Conservation (phyloP, 2,113 vertebrate species). For the Piprites chloris region DNA sequence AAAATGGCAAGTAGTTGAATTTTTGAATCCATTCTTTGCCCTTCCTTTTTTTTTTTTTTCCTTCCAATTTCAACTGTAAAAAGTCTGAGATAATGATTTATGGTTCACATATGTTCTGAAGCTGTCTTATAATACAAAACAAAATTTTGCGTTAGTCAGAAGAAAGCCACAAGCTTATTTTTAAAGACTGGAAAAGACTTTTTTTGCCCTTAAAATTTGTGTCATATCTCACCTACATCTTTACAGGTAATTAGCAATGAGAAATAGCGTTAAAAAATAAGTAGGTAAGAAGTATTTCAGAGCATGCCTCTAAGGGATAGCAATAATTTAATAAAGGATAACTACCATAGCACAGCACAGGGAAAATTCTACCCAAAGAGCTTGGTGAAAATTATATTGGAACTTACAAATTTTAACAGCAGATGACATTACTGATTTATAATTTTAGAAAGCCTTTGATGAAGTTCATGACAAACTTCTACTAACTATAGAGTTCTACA, state of each 20-base stretch:
- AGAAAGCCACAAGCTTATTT: not conserved
- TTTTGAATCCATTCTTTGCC: not conserved
- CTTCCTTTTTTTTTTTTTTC: not conserved
- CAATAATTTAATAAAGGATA: slow-evolving; percentile 64
- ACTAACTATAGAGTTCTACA: slow-evolving; percentile 13
- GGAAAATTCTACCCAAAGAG: slow-evolving; percentile 11
- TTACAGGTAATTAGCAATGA: slow-evolving; percentile 59
- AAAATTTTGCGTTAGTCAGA: not conserved
- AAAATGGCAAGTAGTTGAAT: not conserved
- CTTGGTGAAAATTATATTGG: slow-evolving; percentile 53
- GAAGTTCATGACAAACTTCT: slow-evolving; percentile 54
- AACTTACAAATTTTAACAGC: slow-evolving; percentile 47
- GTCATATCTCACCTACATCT: slow-evolving; percentile 16
- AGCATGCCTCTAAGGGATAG: slow-evolving; percentile 46
- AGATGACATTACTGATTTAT: slow-evolving; percentile 67
- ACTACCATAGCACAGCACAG: slow-evolving; percentile 14
- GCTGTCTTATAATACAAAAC: not conserved
- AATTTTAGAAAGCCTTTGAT: slow-evolving; percentile 67
- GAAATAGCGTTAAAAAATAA: slow-evolving; percentile 32
- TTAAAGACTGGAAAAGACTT: not conserved
- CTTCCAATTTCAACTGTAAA: not conserved
- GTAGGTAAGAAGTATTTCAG: slow-evolving; percentile 47
- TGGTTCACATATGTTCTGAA: not conserved
- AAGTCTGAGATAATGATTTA: not conserved
- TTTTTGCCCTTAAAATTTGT: slow-evolving; percentile 8